Evolutionary conservation across 2,888 invertebrate genomes (phyloP), one percentile per base, ranked within the genome.

Genomic region (Cotesia congregata): DNA sequence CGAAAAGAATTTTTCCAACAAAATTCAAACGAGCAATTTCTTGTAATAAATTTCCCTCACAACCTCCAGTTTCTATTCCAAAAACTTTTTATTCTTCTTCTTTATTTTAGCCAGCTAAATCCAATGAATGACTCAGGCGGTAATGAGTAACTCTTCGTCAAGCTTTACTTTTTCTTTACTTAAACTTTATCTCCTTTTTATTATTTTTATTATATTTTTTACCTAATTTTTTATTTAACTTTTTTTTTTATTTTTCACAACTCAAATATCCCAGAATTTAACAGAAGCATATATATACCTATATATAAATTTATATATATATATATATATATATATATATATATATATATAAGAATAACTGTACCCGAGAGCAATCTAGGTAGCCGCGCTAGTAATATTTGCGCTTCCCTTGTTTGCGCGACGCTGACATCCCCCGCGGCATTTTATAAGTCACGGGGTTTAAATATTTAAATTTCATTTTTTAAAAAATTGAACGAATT

Each of bases 391-490:
- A 78, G 82, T 84, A 83, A 83, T 84, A 84, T 84, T 85, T 85
- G 84, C 83, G 81, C 78, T 81, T 83, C 78, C 79, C 81, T 82
- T 82, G 82, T 83, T 84, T 84, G 83, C 83, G 79, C 81, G 81
- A 81, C 79, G 81, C 81, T 80, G 82, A 82, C 82, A 82, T 72
- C 76, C 65, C 74, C 71, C 67, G 76, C 71, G 67, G 74, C 72
- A 60, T 79, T 80, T 78, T 78, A 80, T 72, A 80, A 82, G 82
- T 82, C 80, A 80, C 78, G 76, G 77, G 78, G 78, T 83, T 84
- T 83, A 84, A 85, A 84, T 85, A 85, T 85, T 85, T 84, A 85
- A 85, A 84, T 85, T 85, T 82, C 84, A 84, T 85, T 84, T 84
- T 83, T 84, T 83, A 80, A 80, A 81, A 82, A 83, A 80, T 82